A percentile compares a stretch with the other conserved stretches of the same genome.
Evolutionary conservation across 2,888 invertebrate genomes (phyloP).

Genomic region (Cordilura impudica): DNA sequence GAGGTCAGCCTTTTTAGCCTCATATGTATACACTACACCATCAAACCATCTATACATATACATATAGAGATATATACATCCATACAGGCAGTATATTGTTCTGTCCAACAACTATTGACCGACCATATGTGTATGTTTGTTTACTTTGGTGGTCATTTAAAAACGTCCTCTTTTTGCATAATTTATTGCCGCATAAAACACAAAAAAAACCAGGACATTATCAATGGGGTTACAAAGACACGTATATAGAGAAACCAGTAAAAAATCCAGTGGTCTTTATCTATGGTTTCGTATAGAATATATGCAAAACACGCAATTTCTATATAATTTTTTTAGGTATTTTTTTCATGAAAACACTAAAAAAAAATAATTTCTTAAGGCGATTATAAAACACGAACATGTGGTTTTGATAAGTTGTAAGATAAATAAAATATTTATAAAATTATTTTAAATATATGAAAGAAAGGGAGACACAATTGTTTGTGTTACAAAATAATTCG

Average conservation of each 20-base stretch:
- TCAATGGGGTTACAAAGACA: constrained; percentile 47
- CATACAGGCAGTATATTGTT: neutral
- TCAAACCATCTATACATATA: too few species aligned
- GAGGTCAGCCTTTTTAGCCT: too few species aligned
- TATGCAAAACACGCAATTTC: constrained; percentile 57
- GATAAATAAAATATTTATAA: constrained; percentile 3
- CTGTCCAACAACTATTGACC: neutral
- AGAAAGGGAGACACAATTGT: too few species aligned
- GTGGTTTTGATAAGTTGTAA: constrained; percentile 10
- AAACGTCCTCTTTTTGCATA: constrained; percentile 49
- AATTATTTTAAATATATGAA: neutral
- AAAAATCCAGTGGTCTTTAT: constrained; percentile 26
- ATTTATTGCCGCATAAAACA: constrained; percentile 38
- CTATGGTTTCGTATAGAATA: constrained; percentile 30
- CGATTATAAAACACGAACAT: constrained; percentile 35
- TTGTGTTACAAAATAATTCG: too few species aligned
- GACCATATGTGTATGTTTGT: constrained; percentile 23
- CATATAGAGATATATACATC: too few species aligned
- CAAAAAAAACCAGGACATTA: constrained; percentile 16
- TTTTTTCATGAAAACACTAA: neutral
- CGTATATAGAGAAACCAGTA: constrained; percentile 30
- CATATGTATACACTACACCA: too few species aligned
- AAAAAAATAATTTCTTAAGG: constrained; percentile 42
- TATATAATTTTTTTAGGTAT: constrained; percentile 20
- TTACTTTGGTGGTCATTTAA: constrained; percentile 54